Percentiles rank a stretch among this genome's conserved stretches.
These are phyloP conservation scores for Epinephelus moara DNA, from an alignment of 2,113 vertebrate genomes.

Conservation along the genomic window DNA sequence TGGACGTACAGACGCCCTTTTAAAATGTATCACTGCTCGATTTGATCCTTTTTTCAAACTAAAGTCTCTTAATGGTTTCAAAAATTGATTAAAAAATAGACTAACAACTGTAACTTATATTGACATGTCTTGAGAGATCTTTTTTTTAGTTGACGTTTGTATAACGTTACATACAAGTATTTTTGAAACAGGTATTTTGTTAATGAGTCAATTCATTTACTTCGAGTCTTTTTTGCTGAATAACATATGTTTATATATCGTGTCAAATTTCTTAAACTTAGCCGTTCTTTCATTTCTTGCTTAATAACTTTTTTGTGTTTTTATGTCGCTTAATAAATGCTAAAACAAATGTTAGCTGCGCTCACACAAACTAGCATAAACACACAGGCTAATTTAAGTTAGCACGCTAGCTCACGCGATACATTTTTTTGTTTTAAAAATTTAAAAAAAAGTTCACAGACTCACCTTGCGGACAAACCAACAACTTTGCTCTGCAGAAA, in stretches of 20 bases:
- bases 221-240: not conserved
- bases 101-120: not conserved
- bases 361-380: slow-evolving; percentile 38
- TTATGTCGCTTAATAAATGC: not conserved
- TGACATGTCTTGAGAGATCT: not conserved
- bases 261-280: accelerated
- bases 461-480: slow-evolving; percentile 88
- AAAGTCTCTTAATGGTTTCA: no score
- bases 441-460: not conserved
- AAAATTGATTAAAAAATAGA: no score
- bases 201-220: not conserved
- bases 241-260: not conserved
- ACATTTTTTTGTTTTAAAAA: not conserved
- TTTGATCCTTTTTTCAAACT: not conserved
- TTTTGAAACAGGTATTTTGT: not conserved
- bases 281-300: not conserved
- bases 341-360: not conserved
- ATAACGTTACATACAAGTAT: not conserved
- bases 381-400: slow-evolving; percentile 16
- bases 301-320: not conserved
- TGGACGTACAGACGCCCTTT: no score
- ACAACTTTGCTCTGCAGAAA: slow-evolving; percentile 72
- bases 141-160: not conserved
- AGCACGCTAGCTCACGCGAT: slow-evolving; percentile 16
- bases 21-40: not conserved